Percentiles rank a stretch among this genome's conserved stretches.
Evolutionary conservation across 2,888 invertebrate genomes (phyloP).

Genomic region (Schizaphis graminum): DNA sequence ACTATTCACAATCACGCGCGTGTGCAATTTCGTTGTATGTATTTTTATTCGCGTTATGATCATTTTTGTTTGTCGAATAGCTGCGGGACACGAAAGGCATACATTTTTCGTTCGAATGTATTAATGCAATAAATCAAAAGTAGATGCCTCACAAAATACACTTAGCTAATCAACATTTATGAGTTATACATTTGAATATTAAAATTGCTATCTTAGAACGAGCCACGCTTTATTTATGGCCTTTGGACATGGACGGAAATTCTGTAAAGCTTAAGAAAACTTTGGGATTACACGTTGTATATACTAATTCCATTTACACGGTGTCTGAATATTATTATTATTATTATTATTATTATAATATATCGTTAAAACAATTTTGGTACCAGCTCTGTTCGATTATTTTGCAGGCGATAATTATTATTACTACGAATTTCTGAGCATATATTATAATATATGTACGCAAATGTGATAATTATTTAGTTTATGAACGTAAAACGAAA

Average conservation of each 20-base stretch:
- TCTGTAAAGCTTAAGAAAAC: slow-evolving; percentile 5
- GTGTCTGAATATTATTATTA: not conserved
- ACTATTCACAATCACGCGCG: not conserved
- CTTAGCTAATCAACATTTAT: slow-evolving; percentile 47
- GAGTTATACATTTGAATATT: slow-evolving; percentile 27
- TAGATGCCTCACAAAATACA: slow-evolving; percentile 13
- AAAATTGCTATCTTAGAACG: slow-evolving; percentile 4
- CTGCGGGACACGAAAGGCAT: not conserved
- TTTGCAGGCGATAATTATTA: not conserved
- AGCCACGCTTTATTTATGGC: not conserved
- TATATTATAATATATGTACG: not conserved
- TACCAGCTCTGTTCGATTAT: not conserved
- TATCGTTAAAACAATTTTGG: not conserved
- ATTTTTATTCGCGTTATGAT: not conserved
- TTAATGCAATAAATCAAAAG: slow-evolving; percentile 49
- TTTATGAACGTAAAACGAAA: not conserved
- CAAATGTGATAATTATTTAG: not conserved
- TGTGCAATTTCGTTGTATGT: not conserved
- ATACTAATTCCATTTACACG: not conserved
- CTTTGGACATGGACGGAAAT: not conserved
- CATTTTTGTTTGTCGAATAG: not conserved
- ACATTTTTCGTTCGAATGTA: slow-evolving; percentile 7
- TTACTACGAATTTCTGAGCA: not conserved
- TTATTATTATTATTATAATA: not conserved
- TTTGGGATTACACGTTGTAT: not conserved